Conservation (phyloP, 2,888 invertebrate genomes). For the Charanyca ferruginea region DNA sequence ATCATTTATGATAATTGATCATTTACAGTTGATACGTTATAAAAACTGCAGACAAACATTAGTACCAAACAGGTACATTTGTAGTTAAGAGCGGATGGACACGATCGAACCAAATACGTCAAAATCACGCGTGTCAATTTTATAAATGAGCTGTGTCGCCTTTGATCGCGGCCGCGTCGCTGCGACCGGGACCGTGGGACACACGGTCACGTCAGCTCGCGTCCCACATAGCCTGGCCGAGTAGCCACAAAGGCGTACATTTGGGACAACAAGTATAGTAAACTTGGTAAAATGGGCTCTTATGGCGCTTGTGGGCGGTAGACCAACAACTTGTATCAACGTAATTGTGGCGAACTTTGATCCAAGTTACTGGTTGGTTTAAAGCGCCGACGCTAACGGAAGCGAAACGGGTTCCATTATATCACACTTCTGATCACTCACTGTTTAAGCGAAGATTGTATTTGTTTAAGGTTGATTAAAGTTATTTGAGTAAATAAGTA, state of each 20-base stretch:
- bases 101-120: conserved; percentile 72
- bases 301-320: conserved; percentile 44
- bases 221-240: conserved; percentile 46
- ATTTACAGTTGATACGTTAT: conserved; percentile 31
- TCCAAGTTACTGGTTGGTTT: conserved; percentile 39
- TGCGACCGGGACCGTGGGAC: conserved; percentile 72
- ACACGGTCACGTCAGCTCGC: conserved; percentile 36
- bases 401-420: conserved; percentile 49
- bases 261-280: conserved; percentile 49
- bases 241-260: conserved; percentile 46
- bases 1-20: conserved; percentile 39
- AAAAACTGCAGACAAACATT: conserved; percentile 41
- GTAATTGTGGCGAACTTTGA: conserved; percentile 54
- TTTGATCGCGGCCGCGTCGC: conserved; percentile 78
- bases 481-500: background rate
- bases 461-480: conserved; percentile 19
- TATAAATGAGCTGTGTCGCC: conserved; percentile 80
- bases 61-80: conserved; percentile 43
- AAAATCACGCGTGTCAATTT: conserved; percentile 84
- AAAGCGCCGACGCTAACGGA: conserved; percentile 24
- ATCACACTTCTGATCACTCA: conserved; percentile 28
- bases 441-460: conserved; percentile 6
- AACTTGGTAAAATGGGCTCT: conserved; percentile 46
- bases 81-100: conserved; percentile 46
- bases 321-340: conserved; percentile 26